Percentiles rank a stretch among this genome's conserved stretches.
These are phyloP conservation scores for Coptodon bakossiorum DNA, from an alignment of 2,113 vertebrate species.

Conservation along the genomic window DNA sequence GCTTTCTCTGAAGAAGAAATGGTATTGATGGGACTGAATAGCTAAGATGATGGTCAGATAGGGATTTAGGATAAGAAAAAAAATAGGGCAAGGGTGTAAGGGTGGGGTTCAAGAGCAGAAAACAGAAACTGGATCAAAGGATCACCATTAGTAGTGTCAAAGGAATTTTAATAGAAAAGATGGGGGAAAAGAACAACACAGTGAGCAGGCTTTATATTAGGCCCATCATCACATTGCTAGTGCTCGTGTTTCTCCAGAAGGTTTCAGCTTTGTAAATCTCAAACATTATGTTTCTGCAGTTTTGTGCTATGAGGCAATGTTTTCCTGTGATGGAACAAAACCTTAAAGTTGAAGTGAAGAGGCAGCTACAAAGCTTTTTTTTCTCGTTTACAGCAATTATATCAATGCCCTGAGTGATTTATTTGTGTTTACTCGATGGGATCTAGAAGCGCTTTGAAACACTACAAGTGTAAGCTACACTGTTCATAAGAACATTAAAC, in stretches of 20 bases:
- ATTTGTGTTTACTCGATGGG: not conserved
- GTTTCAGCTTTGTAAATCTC: not conserved
- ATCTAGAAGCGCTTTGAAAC: not conserved
- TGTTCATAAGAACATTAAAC: not conserved
- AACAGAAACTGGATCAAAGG: not conserved
- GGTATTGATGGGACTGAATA: not conserved
- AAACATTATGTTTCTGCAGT: not conserved
- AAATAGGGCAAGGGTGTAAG: not conserved
- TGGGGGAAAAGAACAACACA: not conserved
- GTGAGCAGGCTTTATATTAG: not conserved
- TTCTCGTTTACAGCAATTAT: not conserved
- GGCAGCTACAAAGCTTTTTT: not conserved
- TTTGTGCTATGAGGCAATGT: not conserved
- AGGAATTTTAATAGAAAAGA: not conserved
- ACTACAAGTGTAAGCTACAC: not conserved
- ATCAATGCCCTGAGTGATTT: not conserved
- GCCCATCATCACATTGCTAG: not conserved
- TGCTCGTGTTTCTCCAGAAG: not conserved
- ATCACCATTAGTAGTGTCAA: not conserved
- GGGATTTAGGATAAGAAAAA: not conserved
- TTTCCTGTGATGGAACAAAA: not conserved
- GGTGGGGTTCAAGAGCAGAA: not conserved
- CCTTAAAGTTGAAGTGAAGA: not conserved
- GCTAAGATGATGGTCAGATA: not conserved
- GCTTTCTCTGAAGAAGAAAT: not conserved